These are phyloP conservation scores for Brachionus manjavacas DNA, from an alignment of 1,140 invertebrate species.

Conservation along the genomic window DNA sequence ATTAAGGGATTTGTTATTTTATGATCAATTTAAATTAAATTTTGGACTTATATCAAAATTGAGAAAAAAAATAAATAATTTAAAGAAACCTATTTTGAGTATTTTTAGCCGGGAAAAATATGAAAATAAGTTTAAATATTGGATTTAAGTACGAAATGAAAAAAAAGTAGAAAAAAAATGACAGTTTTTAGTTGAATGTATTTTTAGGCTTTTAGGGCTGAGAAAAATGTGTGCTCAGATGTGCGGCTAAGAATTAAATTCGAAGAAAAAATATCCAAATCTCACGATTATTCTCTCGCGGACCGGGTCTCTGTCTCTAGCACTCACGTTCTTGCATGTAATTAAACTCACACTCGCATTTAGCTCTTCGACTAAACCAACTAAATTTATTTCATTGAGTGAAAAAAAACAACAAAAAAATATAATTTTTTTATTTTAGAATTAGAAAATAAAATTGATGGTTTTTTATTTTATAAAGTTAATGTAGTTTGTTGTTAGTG, in stretches of 20 bases:
- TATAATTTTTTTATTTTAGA: constrained; percentile 8
- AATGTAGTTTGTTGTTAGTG: constrained; percentile 2
- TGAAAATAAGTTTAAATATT: too few relatives aligned
- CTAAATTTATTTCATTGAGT: background rate
- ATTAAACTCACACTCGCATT: background rate
- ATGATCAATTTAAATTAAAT: too few relatives aligned
- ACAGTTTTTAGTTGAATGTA: too few relatives aligned
- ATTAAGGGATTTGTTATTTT: too few relatives aligned
- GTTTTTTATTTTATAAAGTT: background rate
- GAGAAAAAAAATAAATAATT: too few relatives aligned
- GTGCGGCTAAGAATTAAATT: background rate
- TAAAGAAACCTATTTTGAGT: too few relatives aligned
- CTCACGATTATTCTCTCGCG: background rate
- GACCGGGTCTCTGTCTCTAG: background rate
- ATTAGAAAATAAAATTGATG: constrained; percentile 3
- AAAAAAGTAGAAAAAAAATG: too few relatives aligned
- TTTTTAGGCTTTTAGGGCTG: too few relatives aligned
- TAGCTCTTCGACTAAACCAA: background rate
- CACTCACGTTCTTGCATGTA: background rate
- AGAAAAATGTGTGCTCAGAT: background rate
- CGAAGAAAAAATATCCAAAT: background rate
- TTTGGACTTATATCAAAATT: too few relatives aligned
- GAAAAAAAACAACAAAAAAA: background rate
- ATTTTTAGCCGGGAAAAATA: too few relatives aligned
- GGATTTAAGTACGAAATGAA: too few relatives aligned